phyloP scores from a whole-genome alignment of 1,140 invertebrate genomes.

The Ooceraea biroi region DNA sequence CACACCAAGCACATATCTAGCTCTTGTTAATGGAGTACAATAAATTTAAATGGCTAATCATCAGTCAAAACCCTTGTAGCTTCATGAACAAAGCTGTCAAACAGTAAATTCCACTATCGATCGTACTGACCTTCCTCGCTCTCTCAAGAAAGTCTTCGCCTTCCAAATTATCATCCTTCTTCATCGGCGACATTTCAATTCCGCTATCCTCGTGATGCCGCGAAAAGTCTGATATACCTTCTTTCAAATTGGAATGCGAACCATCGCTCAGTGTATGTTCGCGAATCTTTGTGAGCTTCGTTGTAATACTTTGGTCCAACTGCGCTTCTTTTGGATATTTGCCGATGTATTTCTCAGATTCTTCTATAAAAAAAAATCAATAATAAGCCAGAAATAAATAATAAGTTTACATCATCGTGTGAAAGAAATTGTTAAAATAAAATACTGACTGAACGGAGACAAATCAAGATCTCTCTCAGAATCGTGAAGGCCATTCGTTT shows the following conservation, averaged over 20 bases:
- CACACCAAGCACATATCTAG: constrained; percentile 26
- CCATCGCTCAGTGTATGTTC: constrained; percentile 47
- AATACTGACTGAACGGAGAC: constrained; percentile 30
- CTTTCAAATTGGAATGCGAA: neutral
- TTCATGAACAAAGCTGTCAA: constrained; percentile 27
- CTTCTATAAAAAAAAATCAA: constrained; percentile 16
- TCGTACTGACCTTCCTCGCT: constrained; percentile 84
- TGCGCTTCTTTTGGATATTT: neutral
- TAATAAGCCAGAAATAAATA: neutral
- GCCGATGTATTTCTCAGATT: neutral
- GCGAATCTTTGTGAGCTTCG: constrained; percentile 37
- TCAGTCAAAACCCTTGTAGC: constrained; percentile 32
- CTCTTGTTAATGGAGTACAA: constrained; percentile 48
- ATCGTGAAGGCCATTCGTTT: constrained; percentile 53
- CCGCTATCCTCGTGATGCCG: constrained; percentile 72
- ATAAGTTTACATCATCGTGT: neutral
- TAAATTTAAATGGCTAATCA: constrained; percentile 14
- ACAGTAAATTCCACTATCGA: neutral
- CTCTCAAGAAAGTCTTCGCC: constrained; percentile 79
- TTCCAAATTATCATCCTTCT: constrained; percentile 69
- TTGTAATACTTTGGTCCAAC: constrained; percentile 2
- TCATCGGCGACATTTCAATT: constrained; percentile 74
- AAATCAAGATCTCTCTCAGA: neutral
- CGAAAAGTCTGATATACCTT: constrained; percentile 40
- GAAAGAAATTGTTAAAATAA: neutral